Evolutionary conservation across 2,888 invertebrate species (phyloP), one percentile per base, ranked within the genome.

Genomic region (Tenthredo mesomela): DNA sequence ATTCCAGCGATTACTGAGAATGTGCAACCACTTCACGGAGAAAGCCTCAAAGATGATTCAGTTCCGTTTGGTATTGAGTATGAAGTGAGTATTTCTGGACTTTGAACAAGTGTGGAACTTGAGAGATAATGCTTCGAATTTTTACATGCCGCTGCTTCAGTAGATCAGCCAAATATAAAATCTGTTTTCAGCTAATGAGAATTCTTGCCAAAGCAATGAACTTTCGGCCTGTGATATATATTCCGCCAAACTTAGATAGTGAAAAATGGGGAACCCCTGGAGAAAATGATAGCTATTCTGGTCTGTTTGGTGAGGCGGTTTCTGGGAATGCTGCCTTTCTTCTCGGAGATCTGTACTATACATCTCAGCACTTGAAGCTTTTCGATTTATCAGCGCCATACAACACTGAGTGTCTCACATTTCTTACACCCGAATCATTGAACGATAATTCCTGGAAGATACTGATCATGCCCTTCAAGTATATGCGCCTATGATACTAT

Each of bases 371-470:
- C 88, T 91, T 96, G 75, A 95, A 95, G 77, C 92, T 96, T 71
- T 95, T 97, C 89, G 97, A 98, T 91, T 93, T 98, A 61, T 96
- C 96, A 83, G 94, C 95, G 75, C 97, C 97, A 0, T 97, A 97
- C 87, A 96, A 96, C n/a, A 95, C 96, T 0, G 97, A 97, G 90
- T 98, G 97, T 90, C 94, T 97, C 89, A 97, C 97, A 0, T 98
- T 98, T 90, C 92, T 98, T 25, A 97, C 97, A 0, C 97, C 97
- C 0, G 97, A 97, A 93, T 96, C 97, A 0, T 93, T 96, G 25
- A 95, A 95, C 1, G 97, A 97, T 90, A 97, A 97, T 89, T 97
- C 97, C 0, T 97, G 97, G 97, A 96, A 96, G 92, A 96, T 97
- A 0, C 94, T 98, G 9, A 96, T 97, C 89, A 93, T 97, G 87